phyloP scores from a whole-genome alignment of 2,888 invertebrate genomes.

The Plusia festucae region DNA sequence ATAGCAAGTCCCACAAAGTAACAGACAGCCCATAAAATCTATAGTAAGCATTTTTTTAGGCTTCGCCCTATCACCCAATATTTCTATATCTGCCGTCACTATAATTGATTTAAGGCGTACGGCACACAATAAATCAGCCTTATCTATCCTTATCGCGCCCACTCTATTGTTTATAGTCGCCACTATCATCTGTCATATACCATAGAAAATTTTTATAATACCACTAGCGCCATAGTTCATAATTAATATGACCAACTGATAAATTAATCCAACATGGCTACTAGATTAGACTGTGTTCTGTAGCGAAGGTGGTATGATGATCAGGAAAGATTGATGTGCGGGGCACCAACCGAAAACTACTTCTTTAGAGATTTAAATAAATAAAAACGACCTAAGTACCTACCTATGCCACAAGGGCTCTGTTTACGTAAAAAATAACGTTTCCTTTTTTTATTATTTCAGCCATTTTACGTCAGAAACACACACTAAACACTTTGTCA shows the following conservation, averaged over 20 bases:
- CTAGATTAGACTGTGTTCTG: conserved; percentile 18
- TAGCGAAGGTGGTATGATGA: conserved; percentile 1
- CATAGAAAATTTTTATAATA: conserved; percentile 59
- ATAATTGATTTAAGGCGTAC: conserved; percentile 81
- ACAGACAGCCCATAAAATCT: neutral
- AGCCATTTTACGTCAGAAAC: conserved; percentile 18
- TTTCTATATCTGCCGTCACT: conserved; percentile 55
- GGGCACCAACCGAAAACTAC: neutral
- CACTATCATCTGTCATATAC: conserved; percentile 77
- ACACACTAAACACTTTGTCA: conserved; percentile 29
- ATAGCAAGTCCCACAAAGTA: neutral
- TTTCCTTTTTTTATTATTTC: neutral
- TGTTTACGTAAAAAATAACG: neutral
- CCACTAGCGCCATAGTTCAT: conserved; percentile 29
- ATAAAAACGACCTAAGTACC: no score
- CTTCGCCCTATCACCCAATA: conserved; percentile 46
- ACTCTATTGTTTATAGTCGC: conserved; percentile 80
- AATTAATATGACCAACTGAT: conserved; percentile 17
- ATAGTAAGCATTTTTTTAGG: conserved; percentile 29
- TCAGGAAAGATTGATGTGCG: no score
- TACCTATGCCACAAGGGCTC: neutral
- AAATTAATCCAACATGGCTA: conserved; percentile 12
- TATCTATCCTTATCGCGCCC: conserved; percentile 78
- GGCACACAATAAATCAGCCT: conserved; percentile 78
- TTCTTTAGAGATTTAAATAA: no score